These are phyloP conservation scores for Antheraea mylitta DNA, from an alignment of 1,140 invertebrate species.

Conservation along the genomic window DNA sequence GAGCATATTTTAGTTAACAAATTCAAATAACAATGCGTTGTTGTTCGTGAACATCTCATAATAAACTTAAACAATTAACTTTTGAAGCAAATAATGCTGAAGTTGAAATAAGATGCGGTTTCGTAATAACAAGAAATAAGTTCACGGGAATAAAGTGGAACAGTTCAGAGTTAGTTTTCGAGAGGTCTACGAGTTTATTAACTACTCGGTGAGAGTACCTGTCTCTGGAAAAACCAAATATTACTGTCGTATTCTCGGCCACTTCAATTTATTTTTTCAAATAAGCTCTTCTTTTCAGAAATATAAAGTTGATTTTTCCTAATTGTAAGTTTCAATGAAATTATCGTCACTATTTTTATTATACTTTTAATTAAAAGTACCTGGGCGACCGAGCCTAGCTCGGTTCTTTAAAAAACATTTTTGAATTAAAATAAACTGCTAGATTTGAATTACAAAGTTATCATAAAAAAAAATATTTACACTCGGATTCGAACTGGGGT, in stretches of 20 bases:
- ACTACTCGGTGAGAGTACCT: conserved; percentile 12
- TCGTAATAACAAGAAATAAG: conserved; percentile 11
- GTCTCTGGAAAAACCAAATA: conserved; percentile 4
- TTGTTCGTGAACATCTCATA: neutral
- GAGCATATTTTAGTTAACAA: no score
- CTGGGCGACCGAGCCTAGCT: no score
- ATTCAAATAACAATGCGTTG: neutral
- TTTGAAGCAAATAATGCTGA: conserved; percentile 12
- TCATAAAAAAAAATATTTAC: no score
- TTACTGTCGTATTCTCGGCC: neutral
- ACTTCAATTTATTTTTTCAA: neutral
- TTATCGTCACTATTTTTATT: neutral
- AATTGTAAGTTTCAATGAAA: neutral
- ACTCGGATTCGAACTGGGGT: no score
- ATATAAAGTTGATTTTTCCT: neutral
- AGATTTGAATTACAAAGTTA: no score
- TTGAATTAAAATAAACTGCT: no score
- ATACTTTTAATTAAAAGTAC: no score
- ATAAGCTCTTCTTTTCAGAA: neutral
- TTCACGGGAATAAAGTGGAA: conserved; percentile 12
- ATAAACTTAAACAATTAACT: conserved; percentile 12
- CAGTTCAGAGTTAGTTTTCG: conserved; percentile 15
- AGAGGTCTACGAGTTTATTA: conserved; percentile 16
- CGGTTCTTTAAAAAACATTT: no score
- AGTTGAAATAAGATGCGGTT: conserved; percentile 16